Base-by-base conservation (phyloP, 2,797 vertebrate genomes). In the Silurus aristotelis region DNA sequence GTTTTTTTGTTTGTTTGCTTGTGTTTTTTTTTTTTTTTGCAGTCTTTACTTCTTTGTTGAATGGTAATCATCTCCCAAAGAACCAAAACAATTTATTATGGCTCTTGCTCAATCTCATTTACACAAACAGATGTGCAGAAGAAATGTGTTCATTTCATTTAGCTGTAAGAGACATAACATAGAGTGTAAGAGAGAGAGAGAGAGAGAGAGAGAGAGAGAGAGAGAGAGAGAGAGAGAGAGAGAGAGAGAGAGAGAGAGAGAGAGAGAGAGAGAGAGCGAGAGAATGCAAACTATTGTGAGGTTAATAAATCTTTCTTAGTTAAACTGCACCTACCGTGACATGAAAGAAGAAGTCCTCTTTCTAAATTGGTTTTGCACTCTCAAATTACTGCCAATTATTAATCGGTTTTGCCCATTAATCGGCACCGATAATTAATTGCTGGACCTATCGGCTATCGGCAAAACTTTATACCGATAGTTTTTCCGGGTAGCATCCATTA, bases 71-170 rank as follows among this genome's bases (percentile, higher is more conserved):
- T 17, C n/a, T 83, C 38, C 48, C 22, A 27, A 27, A 52, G 70
- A 73, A 63, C 19, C 71, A 75, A 83, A 83, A 80, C 78, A 66
- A 66, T 66, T 80, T 66, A 52, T 66, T 80, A 80, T 1, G 14
- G 20, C 8, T 52, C 78, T 27, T 25, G 61, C 61, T 52, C 15
- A 1, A 80, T 64, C 61, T 80, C 20, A 25, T 80, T 80, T 80
- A 80, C 22, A 10, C 43, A 66, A 64, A 48, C 38, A 63, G 77
- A 63, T 64, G 60, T 25, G 22, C 38, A 17, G 19, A 48, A n/a
- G 46, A 52, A 66, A 64, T n/a, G 0, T 5, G 61, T 66, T 80
- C n/a, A 6, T 12, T 52, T 66, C n/a, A 66, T 66, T 48, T 66
- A 52, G 22, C 20, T 25, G 14, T 15, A 48, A 80, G 38, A 79